Evolutionary conservation across 2,797 vertebrate genomes (phyloP).

Genomic region (Paramormyrops hopkinsi): DNA sequence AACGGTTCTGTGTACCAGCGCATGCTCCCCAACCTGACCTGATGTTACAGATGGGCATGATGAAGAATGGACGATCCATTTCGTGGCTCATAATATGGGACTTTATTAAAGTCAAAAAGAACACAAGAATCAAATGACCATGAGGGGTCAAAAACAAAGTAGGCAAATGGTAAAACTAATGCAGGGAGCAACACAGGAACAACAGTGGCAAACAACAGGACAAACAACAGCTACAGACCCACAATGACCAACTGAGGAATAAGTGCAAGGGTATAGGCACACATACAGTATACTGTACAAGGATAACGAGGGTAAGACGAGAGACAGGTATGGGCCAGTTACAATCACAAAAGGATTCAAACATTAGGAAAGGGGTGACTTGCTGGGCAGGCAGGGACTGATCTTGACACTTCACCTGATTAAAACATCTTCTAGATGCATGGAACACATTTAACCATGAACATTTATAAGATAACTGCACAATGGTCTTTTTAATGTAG

Average conservation of each 20-base stretch:
- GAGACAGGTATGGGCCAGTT: neutral
- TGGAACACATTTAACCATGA: neutral
- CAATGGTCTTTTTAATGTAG: neutral
- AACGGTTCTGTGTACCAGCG: neutral
- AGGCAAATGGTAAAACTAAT: neutral
- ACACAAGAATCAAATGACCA: neutral
- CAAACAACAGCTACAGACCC: neutral
- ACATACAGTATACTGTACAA: neutral
- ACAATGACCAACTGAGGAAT: neutral
- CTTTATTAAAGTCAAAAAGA: neutral
- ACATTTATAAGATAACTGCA: neutral
- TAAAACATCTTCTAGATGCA: neutral
- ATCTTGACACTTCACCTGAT: neutral
- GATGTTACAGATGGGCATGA: neutral
- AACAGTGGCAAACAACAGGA: neutral
- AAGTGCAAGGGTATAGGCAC: neutral
- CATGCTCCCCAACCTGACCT: neutral
- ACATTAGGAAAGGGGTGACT: neutral
- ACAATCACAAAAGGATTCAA: neutral
- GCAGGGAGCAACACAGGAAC: neutral
- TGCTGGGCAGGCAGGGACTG: neutral
- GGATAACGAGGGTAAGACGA: neutral
- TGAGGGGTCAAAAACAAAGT: neutral
- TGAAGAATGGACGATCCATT: neutral
- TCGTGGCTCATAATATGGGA: neutral